Evolutionary conservation across 2,888 invertebrate species (phyloP), one percentile per base, ranked within the genome.

Genomic region (Anaspis maculata): DNA sequence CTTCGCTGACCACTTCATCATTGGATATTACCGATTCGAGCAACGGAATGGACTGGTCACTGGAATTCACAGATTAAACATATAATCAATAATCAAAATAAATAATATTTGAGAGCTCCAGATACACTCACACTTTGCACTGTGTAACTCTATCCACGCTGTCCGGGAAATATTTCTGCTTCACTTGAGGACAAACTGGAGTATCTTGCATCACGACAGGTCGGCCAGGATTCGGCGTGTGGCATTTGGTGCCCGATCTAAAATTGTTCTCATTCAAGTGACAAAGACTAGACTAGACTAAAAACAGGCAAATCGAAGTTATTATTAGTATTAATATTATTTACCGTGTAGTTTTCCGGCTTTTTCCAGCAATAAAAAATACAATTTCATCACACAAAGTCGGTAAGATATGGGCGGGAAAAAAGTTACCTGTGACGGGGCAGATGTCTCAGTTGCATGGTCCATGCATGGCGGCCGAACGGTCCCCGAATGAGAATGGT

Each of bases 381-480:
- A n/a, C n/a, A n/a, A n/a, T n/a, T n/a, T n/a, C n/a, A n/a, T n/a
- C n/a, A n/a, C n/a, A n/a, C n/a, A n/a, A n/a, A n/a, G n/a, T n/a
- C n/a, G n/a, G n/a, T n/a, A n/a, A n/a, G n/a, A n/a, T n/a, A n/a
- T n/a, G n/a, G n/a, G n/a, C n/a, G n/a, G n/a, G n/a, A n/a, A n/a
- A n/a, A n/a, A n/a, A n/a, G n/a, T n/a, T n/a, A n/a, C n/a, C n/a
- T 83, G 56, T 83, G 79, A 22, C 92, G 75, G 1, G 95, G 90
- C 37, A 90, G 71, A 59, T 94, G 92, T 22, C 94, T 75, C 32
- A 88, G 68, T 55, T 86, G 83, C 75, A 90, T 77, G 5, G 87
- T 87, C 96, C 96, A 97, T 12, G 91, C 90, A 69, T 90, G 88
- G 3, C 95, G 79, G 0, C 95, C 95, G 69, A 92, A 95, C 1